phyloP scores from a whole-genome alignment of 2,888 invertebrate species.

The Microctonus aethiopoides region DNA sequence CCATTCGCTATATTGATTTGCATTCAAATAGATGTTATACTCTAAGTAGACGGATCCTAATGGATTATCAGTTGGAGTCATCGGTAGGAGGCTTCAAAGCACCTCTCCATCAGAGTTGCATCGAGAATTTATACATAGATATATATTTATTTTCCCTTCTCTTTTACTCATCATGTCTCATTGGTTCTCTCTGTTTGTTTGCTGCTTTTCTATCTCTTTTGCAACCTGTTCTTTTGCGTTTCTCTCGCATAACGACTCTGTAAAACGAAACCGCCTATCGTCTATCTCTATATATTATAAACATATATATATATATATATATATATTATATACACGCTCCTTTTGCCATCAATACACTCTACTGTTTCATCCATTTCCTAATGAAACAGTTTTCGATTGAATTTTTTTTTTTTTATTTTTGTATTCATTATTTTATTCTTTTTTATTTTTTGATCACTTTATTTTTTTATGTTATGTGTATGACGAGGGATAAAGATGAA shows the following conservation, averaged over 20 bases:
- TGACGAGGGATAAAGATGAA: no score
- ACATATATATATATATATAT: conserved; percentile 20
- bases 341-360: conserved; percentile 37
- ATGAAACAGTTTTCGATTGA: conserved; percentile 34
- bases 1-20: conserved; percentile 67
- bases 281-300: conserved; percentile 28
- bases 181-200: conserved; percentile 29
- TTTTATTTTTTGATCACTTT: not conserved
- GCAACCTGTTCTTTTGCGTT: conserved; percentile 24
- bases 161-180: not conserved
- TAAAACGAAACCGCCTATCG: conserved; percentile 26
- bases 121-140: no score
- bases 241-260: conserved; percentile 6
- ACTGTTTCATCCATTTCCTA: conserved; percentile 44
- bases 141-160: not conserved
- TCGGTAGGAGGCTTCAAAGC: conserved; percentile 49
- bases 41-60: conserved; percentile 68
- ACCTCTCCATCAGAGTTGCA: conserved; percentile 2
- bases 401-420: not conserved
- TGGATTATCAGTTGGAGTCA: conserved; percentile 68
- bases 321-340: conserved; percentile 25
- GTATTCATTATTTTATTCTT: not conserved
- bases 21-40: conserved; percentile 68
- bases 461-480: no score
- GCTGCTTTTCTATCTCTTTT: not conserved